Conservation (phyloP, 2,113 vertebrate genomes). For the Scytalopus superciliaris region DNA sequence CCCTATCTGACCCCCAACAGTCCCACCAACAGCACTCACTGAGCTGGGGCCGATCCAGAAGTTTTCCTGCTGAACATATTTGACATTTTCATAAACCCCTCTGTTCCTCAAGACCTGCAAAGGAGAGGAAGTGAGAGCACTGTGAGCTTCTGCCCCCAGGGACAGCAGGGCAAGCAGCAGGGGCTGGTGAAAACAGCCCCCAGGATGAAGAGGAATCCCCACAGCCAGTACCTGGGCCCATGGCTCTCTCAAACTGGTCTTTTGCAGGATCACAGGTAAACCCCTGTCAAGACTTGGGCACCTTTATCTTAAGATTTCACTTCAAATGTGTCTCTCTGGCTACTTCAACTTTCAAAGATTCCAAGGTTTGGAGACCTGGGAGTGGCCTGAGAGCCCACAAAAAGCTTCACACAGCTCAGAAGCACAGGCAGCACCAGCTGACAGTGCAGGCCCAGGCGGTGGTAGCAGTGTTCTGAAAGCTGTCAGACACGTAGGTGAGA, state of each 20-base stretch:
- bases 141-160: neutral
- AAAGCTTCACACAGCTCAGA: neutral
- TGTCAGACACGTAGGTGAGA: neutral
- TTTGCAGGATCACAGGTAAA: neutral
- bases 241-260: neutral
- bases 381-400: neutral
- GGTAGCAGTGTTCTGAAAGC: neutral
- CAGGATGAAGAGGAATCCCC: neutral
- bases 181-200: neutral
- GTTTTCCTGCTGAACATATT: slow-evolving; percentile 98
- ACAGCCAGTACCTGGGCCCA: neutral
- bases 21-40: slow-evolving; percentile 71
- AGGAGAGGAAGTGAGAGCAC: neutral
- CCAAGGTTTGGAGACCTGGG: neutral
- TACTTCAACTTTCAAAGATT: neutral
- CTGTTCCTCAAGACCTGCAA: slow-evolving; percentile 95
- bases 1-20: neutral
- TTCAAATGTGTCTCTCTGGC: neutral
- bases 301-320: neutral
- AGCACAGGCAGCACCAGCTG: neutral
- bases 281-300: fast-evolving
- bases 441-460: neutral
- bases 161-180: neutral
- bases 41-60: slow-evolving; percentile 99
- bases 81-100: slow-evolving; percentile 97